Evolutionary conservation across 1,140 invertebrate species (phyloP).

Genomic region (Antheraea mylitta): DNA sequence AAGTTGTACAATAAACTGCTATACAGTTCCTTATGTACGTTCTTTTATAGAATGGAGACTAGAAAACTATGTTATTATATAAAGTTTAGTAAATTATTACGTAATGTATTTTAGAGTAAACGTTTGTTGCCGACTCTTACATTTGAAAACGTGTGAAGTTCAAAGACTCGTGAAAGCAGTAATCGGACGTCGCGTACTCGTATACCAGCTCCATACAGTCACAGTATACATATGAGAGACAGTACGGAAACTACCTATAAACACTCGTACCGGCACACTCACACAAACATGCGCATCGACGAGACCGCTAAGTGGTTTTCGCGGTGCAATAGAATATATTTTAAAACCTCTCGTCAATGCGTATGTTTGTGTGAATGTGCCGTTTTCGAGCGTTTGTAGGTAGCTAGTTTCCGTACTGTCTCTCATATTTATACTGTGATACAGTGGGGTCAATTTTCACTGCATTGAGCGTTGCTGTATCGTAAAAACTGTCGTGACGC

Average conservation of each 20-base stretch:
- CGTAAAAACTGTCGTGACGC: neutral
- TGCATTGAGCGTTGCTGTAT: neutral
- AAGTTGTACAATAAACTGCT: neutral
- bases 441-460: neutral
- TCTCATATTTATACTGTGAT: no score
- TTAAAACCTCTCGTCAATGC: no score
- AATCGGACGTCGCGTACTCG: neutral
- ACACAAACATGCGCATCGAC: no score
- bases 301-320: no score
- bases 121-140: slow-evolving; percentile 14
- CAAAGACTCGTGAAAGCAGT: slow-evolving; percentile 34
- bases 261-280: no score
- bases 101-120: neutral
- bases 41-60: neutral
- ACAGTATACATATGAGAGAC: no score
- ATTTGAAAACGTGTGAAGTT: slow-evolving; percentile 43
- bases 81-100: neutral
- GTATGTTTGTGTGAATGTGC: no score
- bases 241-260: no score
- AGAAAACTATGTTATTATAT: neutral
- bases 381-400: no score
- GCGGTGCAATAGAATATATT: no score
- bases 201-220: neutral
- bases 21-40: neutral
- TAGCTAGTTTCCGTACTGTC: neutral